These are phyloP conservation scores for Calephelis nemesis DNA, from an alignment of 1,140 invertebrate genomes.

Conservation along the genomic window DNA sequence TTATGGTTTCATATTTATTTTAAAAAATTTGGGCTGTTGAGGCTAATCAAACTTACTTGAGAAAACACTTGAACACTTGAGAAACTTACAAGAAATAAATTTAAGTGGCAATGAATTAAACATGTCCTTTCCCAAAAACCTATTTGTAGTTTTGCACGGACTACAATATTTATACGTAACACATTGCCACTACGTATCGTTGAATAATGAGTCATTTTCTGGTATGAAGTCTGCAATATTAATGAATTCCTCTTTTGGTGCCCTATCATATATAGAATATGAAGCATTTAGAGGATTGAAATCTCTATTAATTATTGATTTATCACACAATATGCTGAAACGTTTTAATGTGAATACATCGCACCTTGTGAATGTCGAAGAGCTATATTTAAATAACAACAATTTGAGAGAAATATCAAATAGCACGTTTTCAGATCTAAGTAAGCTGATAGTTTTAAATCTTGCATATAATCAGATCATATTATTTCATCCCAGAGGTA, in stretches of 20 bases:
- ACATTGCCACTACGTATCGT: slow-evolving; percentile 10
- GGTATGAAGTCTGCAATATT: slow-evolving; percentile 7
- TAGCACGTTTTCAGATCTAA: slow-evolving; percentile 22
- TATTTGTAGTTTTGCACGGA: slow-evolving; percentile 14
- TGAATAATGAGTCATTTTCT: slow-evolving; percentile 17
- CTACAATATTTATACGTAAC: slow-evolving; percentile 18
- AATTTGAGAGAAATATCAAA: slow-evolving; percentile 21
- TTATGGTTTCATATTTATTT: no score
- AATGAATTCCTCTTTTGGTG: slow-evolving; percentile 21
- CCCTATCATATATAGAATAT: slow-evolving; percentile 27
- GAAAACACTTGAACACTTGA: no score
- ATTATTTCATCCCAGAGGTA: slow-evolving; percentile 13
- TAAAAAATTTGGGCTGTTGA: no score
- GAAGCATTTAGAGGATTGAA: slow-evolving; percentile 17
- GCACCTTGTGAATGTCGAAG: slow-evolving; percentile 10
- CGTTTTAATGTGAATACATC: slow-evolving; percentile 24
- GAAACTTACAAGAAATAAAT: slow-evolving; percentile 35
- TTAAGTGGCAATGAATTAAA: slow-evolving; percentile 39
- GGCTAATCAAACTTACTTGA: no score
- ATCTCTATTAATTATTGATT: slow-evolving; percentile 19
- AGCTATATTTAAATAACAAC: slow-evolving; percentile 29
- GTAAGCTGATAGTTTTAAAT: slow-evolving; percentile 12
- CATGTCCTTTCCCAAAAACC: background rate
- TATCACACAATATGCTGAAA: slow-evolving; percentile 26
- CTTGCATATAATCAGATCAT: slow-evolving; percentile 25